Evolutionary conservation across 2,888 invertebrate species (phyloP).

Genomic region (Drosophila tanythrix): DNA sequence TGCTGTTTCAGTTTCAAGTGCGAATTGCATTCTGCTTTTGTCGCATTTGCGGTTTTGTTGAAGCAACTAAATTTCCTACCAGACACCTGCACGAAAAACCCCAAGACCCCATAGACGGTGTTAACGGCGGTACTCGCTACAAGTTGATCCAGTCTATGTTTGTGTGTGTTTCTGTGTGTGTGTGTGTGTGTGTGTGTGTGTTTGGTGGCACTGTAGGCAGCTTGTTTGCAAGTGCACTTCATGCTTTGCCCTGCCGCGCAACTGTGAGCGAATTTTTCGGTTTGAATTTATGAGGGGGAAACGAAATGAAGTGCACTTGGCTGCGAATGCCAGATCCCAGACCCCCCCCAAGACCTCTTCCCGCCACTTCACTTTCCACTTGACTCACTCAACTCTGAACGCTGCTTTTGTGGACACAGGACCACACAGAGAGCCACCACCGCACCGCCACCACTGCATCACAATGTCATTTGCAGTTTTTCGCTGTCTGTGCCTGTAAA

Average conservation of each 20-base stretch:
- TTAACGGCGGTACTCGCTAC: conserved; percentile 24
- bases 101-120: conserved; percentile 26
- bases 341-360: background rate
- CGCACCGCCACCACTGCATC: conserved; percentile 16
- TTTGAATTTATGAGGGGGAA: conserved; percentile 71
- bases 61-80: conserved; percentile 60
- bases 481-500: conserved; percentile 75
- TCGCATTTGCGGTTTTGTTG: conserved; percentile 80
- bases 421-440: conserved; percentile 4
- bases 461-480: conserved; percentile 75
- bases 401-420: conserved; percentile 58
- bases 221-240: conserved; percentile 65
- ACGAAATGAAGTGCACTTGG: conserved; percentile 76
- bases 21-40: conserved; percentile 81
- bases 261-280: conserved; percentile 67
- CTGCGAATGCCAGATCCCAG: conserved; percentile 23
- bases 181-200: conserved; percentile 19
- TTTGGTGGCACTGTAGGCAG: conserved; percentile 58
- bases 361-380: conserved; percentile 68
- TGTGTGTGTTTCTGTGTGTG: background rate
- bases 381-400: conserved; percentile 71
- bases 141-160: conserved; percentile 21
- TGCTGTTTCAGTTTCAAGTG: conserved; percentile 71
- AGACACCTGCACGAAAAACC: conserved; percentile 46
- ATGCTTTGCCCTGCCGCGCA: conserved; percentile 26